Evolutionary conservation across 1,140 invertebrate species (phyloP), one percentile per base, ranked within the genome.

Genomic region (Lepidostoma basale): DNA sequence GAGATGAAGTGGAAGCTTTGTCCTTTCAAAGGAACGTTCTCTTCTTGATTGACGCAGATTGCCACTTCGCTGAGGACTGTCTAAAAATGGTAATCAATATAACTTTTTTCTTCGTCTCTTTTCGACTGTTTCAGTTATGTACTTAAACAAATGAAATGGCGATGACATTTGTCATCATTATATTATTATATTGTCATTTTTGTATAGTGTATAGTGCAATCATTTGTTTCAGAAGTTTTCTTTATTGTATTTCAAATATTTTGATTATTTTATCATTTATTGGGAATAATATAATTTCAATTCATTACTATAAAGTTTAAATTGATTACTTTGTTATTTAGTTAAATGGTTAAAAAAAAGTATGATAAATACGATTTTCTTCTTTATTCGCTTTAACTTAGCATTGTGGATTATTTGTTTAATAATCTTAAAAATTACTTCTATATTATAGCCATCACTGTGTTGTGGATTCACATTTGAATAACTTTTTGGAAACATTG

Each of bases 51-150:
- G 68, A 70, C 44, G 8, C 14, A 10, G 18, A 58, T 12, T 70
- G 68, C 45, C 23, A 36, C 23, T 54, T 70, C 22, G 23, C 68
- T n/a, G 40, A 44, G 25, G 22, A 54, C 3, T 70, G 68, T 52
- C 14, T 70, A 3, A 54, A 62, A 18, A 22, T 45, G 65, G 65
- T 67, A 47, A 30, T 33, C 12, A 33, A 6, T 33, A 6, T n/a
- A n/a, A 33, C 12, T 33, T 33, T 33, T 33, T 33, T 6, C 30
- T 33, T 33, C 12, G 12, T 6, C 5, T 33, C 5, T 6, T 6
- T 5, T 6, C 30, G 18, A 10, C 4, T 20, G 10, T 10, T 59
- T 10, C 3, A 59, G 16, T 5, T 36, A 26, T 5, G 60, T 8
- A 30, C 36, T 33, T 60, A 22, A 26, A 26, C 20, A 9, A 16